A percentile compares a stretch with the other conserved stretches of the same genome.
These are phyloP conservation scores for Drosophila subobscura DNA, from an alignment of 1,140 invertebrate genomes.

Conservation along the genomic window DNA sequence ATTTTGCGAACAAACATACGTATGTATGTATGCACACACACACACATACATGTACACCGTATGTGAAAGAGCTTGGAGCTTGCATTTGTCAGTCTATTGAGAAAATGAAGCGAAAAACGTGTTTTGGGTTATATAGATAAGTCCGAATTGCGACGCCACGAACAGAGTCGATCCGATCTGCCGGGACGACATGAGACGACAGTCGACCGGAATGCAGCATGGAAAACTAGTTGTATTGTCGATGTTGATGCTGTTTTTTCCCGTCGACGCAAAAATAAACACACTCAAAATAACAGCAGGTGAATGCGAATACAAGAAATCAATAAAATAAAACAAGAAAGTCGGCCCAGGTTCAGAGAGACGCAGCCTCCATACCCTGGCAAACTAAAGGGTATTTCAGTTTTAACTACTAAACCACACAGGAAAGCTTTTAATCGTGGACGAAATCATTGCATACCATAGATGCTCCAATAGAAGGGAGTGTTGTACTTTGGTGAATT, in stretches of 20 bases:
- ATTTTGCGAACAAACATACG: neutral
- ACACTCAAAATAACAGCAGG: constrained; percentile 73
- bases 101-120: constrained; percentile 64
- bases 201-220: constrained; percentile 63
- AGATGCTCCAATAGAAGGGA: too few relatives aligned
- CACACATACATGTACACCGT: neutral
- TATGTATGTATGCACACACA: neutral
- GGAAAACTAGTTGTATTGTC: constrained; percentile 75
- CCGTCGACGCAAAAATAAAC: constrained; percentile 58
- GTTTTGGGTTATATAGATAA: constrained; percentile 69
- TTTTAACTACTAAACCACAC: constrained; percentile 4
- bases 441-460: too few relatives aligned
- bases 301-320: constrained; percentile 77
- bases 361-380: constrained; percentile 8
- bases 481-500: too few relatives aligned
- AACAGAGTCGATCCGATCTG: constrained; percentile 22
- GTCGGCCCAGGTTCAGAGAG: constrained; percentile 5
- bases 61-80: constrained; percentile 12
- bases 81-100: constrained; percentile 56
- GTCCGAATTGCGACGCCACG: constrained; percentile 47
- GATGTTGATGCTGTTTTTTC: constrained; percentile 46
- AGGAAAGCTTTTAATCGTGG: neutral
- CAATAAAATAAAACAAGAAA: constrained; percentile 57
- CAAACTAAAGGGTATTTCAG: constrained; percentile 6
- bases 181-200: constrained; percentile 41